phyloP scores from a whole-genome alignment of 2,797 vertebrate genomes.

The Lophotriccus pileatus region DNA sequence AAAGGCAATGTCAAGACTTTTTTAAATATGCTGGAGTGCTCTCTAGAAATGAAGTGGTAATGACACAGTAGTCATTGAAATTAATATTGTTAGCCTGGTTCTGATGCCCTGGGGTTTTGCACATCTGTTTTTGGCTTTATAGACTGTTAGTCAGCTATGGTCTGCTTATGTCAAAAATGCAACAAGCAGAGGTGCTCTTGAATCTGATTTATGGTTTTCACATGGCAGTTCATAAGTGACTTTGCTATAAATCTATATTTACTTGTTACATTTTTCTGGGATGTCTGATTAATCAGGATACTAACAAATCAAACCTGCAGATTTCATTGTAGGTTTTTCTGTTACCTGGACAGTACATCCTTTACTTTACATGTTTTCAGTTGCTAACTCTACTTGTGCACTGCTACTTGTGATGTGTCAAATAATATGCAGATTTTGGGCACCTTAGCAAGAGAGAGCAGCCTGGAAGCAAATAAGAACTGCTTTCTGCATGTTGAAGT shows the following conservation, averaged over 20 bases:
- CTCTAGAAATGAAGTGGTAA: not conserved
- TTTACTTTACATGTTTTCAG: not conserved
- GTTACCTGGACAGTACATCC: not conserved
- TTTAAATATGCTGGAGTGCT: not conserved
- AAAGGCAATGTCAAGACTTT: not conserved
- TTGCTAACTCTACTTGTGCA: not conserved
- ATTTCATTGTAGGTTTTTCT: not conserved
- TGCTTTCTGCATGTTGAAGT: not conserved
- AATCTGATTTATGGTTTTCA: not conserved
- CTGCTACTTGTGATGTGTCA: not conserved
- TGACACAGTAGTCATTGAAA: not conserved
- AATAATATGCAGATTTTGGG: not conserved
- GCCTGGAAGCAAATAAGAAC: not conserved
- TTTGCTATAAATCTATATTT: not conserved
- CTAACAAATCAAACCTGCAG: not conserved
- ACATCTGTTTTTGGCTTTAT: not conserved
- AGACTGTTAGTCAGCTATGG: not conserved
- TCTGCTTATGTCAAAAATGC: not conserved
- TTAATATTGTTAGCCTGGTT: not conserved
- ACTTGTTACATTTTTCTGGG: not conserved
- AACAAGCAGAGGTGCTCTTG: not conserved
- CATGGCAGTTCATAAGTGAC: not conserved
- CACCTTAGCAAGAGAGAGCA: not conserved
- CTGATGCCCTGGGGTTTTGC: not conserved
- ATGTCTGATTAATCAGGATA: not conserved